A percentile compares a stretch with the other conserved stretches of the same genome.
Conservation (phyloP, 2,113 vertebrate species). For the Pundamilia nyererei region DNA sequence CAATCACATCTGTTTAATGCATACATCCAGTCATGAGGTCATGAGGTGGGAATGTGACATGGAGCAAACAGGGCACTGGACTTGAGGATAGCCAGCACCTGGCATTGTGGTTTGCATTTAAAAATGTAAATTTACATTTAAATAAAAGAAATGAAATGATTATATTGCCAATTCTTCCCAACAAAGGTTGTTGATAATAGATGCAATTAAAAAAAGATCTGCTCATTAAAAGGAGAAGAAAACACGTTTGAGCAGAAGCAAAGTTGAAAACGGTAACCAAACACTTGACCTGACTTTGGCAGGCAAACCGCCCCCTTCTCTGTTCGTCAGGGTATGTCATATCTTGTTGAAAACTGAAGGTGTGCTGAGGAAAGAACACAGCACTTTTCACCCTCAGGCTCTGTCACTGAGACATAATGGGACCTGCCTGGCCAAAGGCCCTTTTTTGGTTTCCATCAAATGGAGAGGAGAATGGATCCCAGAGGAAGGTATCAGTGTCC, state of each 20-base stretch:
- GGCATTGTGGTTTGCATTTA: background rate
- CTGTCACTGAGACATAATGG: conserved; percentile 62
- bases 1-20: conserved; percentile 72
- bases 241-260: background rate
- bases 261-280: conserved; percentile 12
- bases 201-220: background rate
- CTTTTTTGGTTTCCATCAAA: conserved; percentile 66
- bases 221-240: background rate
- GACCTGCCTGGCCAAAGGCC: conserved; percentile 55
- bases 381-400: conserved; percentile 43
- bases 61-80: conserved; percentile 49
- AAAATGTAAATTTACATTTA: background rate
- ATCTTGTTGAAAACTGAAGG: conserved; percentile 43
- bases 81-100: conserved; percentile 31
- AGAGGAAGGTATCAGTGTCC: conserved; percentile 66
- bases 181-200: background rate
- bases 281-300: conserved; percentile 34
- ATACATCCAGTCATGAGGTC: conserved; percentile 66
- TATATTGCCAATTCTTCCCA: background rate
- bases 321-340: conserved; percentile 40
- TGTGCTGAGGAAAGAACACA: conserved; percentile 44
- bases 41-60: conserved; percentile 66
- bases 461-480: conserved; percentile 60
- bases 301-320: background rate
- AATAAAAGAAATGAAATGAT: background rate